These are phyloP conservation scores for Ectemnius lituratus DNA, from an alignment of 2,888 invertebrate genomes.

Conservation along the genomic window DNA sequence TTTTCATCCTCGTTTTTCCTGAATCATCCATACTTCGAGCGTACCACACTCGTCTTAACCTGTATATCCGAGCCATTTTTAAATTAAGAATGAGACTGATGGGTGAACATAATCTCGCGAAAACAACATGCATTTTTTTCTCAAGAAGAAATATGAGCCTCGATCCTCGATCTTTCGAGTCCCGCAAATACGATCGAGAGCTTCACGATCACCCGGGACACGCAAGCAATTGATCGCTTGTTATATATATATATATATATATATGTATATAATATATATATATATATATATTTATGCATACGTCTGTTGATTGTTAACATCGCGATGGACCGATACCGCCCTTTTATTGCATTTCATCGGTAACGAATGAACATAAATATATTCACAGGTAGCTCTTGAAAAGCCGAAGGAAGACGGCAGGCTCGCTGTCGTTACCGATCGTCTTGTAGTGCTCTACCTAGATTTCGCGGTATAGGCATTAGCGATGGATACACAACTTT, in stretches of 20 bases:
- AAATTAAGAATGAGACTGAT: slow-evolving; percentile 15
- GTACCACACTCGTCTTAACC: background rate
- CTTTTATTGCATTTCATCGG: slow-evolving; percentile 55
- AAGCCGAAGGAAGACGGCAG: slow-evolving; percentile 7
- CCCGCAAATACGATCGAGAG: slow-evolving; percentile 1
- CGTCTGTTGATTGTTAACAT: slow-evolving; percentile 37
- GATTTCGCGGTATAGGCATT: slow-evolving; percentile 45
- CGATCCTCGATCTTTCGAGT: slow-evolving; percentile 22
- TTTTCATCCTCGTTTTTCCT: slow-evolving; percentile 8
- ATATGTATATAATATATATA: background rate
- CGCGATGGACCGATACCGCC: slow-evolving; percentile 46
- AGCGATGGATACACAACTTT: slow-evolving; percentile 28
- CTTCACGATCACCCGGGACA: background rate
- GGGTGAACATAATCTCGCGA: slow-evolving; percentile 27
- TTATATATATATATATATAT: slow-evolving; percentile 1
- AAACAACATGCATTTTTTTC: slow-evolving; percentile 37
- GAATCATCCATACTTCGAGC: background rate
- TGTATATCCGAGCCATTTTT: background rate
- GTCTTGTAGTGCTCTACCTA: slow-evolving; percentile 42
- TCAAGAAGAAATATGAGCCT: slow-evolving; percentile 24
- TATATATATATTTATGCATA: slow-evolving; percentile 15
- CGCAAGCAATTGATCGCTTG: background rate
- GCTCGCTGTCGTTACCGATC: slow-evolving; percentile 32
- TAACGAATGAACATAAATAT: slow-evolving; percentile 28
- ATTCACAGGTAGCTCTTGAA: background rate